Conservation (phyloP, 2,888 invertebrate species). For the Drosophila nr. medialis region DNA sequence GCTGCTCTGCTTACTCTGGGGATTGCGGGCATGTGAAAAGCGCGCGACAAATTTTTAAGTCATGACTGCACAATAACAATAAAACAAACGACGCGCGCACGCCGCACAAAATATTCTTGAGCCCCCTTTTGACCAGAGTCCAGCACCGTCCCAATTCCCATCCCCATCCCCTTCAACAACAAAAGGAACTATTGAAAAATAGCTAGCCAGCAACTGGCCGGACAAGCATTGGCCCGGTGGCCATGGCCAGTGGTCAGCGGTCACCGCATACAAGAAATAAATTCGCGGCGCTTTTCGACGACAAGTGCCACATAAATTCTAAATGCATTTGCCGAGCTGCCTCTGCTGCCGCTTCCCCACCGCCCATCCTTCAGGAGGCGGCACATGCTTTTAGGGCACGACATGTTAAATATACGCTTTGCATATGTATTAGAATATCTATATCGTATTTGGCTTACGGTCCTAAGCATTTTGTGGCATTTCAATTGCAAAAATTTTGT, state of each 20-base stretch:
- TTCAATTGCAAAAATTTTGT: constrained; percentile 64
- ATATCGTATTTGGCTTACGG: constrained; percentile 52
- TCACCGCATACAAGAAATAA: constrained; percentile 79
- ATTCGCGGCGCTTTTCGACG: constrained; percentile 76
- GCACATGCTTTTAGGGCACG: constrained; percentile 18
- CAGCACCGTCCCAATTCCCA: not conserved
- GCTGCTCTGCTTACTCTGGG: constrained; percentile 27
- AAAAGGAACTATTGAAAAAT: constrained; percentile 8
- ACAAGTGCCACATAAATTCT: constrained; percentile 80
- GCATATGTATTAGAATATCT: constrained; percentile 31
- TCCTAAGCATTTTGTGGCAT: constrained; percentile 35
- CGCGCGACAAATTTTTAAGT: constrained; percentile 77
- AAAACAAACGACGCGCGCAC: constrained; percentile 68
- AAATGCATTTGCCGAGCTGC: constrained; percentile 70
- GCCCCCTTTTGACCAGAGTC: constrained; percentile 48
- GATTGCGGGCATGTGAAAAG: constrained; percentile 41
- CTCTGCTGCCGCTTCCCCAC: not conserved
- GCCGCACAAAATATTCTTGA: constrained; percentile 74
- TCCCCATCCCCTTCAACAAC: not conserved
- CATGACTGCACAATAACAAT: constrained; percentile 81
- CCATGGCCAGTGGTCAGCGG: constrained; percentile 61
- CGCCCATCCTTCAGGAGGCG: constrained; percentile 26
- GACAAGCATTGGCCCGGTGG: constrained; percentile 40
- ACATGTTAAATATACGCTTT: constrained; percentile 1
- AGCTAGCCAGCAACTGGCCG: constrained; percentile 27